phyloP scores from a whole-genome alignment of 2,888 invertebrate species.

The Cosmorhoe ocellata region DNA sequence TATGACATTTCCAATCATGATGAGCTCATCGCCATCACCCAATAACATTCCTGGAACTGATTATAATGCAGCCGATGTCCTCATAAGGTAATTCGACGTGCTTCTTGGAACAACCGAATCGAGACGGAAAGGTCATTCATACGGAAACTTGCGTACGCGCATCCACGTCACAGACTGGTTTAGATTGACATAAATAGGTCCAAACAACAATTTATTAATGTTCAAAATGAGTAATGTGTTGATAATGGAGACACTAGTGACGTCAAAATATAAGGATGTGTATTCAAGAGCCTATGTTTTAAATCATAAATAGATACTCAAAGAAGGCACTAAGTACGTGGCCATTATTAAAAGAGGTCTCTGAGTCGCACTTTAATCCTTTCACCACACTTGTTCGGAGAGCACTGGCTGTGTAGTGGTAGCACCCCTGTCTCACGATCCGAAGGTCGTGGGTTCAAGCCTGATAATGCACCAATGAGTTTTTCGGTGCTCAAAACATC shows the following conservation, averaged over 20 bases:
- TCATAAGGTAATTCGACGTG: conserved; percentile 25
- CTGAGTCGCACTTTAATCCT: too few relatives aligned
- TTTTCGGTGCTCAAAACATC: too few relatives aligned
- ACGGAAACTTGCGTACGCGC: conserved; percentile 17
- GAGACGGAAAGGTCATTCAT: conserved; percentile 26
- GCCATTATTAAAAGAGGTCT: too few relatives aligned
- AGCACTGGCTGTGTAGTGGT: too few relatives aligned
- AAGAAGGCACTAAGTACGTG: too few relatives aligned
- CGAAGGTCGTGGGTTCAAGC: too few relatives aligned
- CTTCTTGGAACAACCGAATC: conserved; percentile 27
- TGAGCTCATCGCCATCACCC: conserved; percentile 26
- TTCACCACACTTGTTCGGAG: too few relatives aligned
- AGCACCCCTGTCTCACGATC: too few relatives aligned
- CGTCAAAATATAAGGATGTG: conserved; percentile 2
- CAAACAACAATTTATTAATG: conserved; percentile 4
- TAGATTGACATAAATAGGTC: conserved; percentile 17
- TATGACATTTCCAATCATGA: conserved; percentile 15
- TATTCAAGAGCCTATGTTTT: too few relatives aligned
- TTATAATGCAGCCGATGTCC: conserved; percentile 25
- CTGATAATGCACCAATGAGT: too few relatives aligned
- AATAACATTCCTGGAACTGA: conserved; percentile 31
- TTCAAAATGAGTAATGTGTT: conserved; percentile 7
- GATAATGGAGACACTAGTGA: conserved; percentile 1
- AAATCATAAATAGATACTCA: too few relatives aligned
- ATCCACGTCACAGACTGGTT: conserved; percentile 14